phyloP scores from a whole-genome alignment of 53 echinoderm and acorn worm species.

The Echinometra lucunter region DNA sequence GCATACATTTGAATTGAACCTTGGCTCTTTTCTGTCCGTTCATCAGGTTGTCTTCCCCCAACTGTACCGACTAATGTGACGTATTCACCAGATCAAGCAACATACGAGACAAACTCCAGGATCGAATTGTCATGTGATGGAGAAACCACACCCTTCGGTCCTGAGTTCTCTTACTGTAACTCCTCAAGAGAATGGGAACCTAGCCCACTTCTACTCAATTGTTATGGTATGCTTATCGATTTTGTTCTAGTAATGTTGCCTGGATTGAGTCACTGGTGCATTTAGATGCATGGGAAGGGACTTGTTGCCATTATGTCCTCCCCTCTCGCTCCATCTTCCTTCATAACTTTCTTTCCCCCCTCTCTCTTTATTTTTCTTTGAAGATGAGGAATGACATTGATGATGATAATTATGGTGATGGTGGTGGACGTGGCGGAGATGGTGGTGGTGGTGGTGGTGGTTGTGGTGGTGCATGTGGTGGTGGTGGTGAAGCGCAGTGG shows the following conservation, averaged over 20 bases:
- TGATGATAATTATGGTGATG: background rate
- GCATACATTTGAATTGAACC: too few species aligned
- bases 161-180: slow-evolving; percentile 41
- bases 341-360: too few species aligned
- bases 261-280: too few species aligned
- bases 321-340: too few species aligned
- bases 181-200: slow-evolving; percentile 20
- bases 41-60: slow-evolving; percentile 2
- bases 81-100: background rate
- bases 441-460: background rate
- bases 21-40: background rate
- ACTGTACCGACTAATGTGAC: slow-evolving; percentile 4
- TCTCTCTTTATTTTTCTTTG: too few species aligned
- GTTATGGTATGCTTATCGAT: background rate
- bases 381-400: background rate
- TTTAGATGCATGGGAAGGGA: too few species aligned
- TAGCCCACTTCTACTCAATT: background rate
- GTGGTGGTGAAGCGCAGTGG: background rate
- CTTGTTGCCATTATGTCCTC: too few species aligned
- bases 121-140: background rate
- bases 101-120: background rate
- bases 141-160: slow-evolving; percentile 26
- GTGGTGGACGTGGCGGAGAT: background rate
- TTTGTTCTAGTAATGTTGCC: too few species aligned
- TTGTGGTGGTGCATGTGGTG: too few species aligned